These are phyloP conservation scores for Chironomus tentans DNA, from an alignment of 2,888 invertebrate species.

Conservation along the genomic window DNA sequence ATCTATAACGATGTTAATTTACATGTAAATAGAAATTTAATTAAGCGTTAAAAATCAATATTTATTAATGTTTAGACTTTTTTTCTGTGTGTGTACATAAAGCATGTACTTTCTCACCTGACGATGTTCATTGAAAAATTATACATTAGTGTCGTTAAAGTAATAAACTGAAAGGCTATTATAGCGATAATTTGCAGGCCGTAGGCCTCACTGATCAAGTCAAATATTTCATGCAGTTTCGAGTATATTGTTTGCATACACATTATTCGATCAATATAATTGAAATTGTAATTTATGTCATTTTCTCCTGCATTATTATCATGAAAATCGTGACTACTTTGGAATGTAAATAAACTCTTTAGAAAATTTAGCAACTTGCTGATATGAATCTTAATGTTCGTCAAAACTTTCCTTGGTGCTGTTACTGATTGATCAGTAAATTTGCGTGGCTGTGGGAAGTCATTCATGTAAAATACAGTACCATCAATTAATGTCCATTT, in stretches of 20 bases:
- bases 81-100: too few relatives aligned
- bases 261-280: conserved; percentile 1
- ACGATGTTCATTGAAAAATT: conserved; percentile 9
- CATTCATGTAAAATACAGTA: background rate
- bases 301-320: background rate
- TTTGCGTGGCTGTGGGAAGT: background rate
- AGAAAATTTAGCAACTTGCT: background rate
- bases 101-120: background rate
- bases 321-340: background rate
- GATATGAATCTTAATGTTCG: background rate
- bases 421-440: background rate
- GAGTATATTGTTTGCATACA: conserved; percentile 1
- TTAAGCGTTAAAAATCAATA: background rate
- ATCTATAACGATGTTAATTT: background rate
- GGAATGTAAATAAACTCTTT: background rate
- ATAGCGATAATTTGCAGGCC: conserved; percentile 19
- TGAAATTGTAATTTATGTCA: background rate
- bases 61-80: background rate
- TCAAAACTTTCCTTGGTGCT: background rate
- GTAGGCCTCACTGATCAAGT: background rate
- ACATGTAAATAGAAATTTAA: conserved; percentile 12
- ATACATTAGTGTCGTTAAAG: conserved; percentile 15
- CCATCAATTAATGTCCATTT: too few relatives aligned
- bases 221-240: conserved; percentile 6
- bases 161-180: conserved; percentile 14